Evolutionary conservation across 2,888 invertebrate species (phyloP), one percentile per base, ranked within the genome.

Genomic region (Alloplasta piceator): DNA sequence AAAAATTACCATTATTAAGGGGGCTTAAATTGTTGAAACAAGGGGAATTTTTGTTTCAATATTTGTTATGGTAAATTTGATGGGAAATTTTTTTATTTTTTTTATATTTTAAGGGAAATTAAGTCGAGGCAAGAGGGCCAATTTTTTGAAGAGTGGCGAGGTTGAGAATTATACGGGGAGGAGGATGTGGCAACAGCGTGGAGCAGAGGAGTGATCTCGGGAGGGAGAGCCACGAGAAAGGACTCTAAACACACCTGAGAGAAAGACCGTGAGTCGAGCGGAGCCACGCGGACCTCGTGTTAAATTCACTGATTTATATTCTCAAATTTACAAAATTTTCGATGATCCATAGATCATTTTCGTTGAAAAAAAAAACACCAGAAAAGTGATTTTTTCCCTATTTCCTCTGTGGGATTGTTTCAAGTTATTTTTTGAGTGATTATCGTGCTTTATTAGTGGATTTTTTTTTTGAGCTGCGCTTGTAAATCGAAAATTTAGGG

Each of bases 181-280:
- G 75, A 87, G 86, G 89, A 90, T 88, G 87, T 90, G 90, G 90
- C 90, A 87, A 88, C 87, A 86, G 83, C 83, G 87, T 78, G 82
- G 77, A 3, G 76, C 36, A 61, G 78, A 80, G 82, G 77, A 85
- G 80, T 82, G 83, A 87, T 86, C 86, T 85, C 76, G 71, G 73
- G 77, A 78, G 83, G 78, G 86, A 87, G 83, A 86, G 87, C 86
- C 86, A 85, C 82, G 84, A 73, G 74, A 64, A 83, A 73, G 66
- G 83, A 83, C 78, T 84, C 84, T 80, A 85, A 85, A 86, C 86
- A 86, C 86, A 86, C 85, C 85, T 85, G 87, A 86, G 84, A 82
- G 83, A 78, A 79, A 78, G 76, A 60, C 70, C 78, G 74, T 71
- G 78, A 74, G 70, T 74, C 74, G 78, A 75, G 43, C 68, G 60